phyloP scores from a whole-genome alignment of 2,113 vertebrate genomes.

The Chlamydotis undulata region DNA sequence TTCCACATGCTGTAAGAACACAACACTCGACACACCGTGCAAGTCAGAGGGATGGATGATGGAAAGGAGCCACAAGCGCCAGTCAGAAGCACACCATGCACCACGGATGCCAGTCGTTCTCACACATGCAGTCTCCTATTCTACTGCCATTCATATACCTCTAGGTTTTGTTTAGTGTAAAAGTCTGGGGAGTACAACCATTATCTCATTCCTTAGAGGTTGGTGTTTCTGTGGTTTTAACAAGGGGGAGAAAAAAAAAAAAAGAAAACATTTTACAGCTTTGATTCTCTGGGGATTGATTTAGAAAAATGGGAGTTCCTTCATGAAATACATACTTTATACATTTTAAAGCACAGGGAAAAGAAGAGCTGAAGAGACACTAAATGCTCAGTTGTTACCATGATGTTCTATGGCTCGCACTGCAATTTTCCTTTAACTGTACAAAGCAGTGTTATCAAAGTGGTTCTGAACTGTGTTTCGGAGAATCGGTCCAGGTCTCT shows the following conservation, averaged over 20 bases:
- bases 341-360: slow-evolving; percentile 5
- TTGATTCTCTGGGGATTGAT: not conserved
- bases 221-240: slow-evolving; percentile 60
- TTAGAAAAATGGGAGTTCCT: slow-evolving; percentile 25
- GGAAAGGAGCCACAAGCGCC: slow-evolving; percentile 40
- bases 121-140: slow-evolving; percentile 68
- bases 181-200: slow-evolving; percentile 45
- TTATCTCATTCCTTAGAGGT: slow-evolving; percentile 39
- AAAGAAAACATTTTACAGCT: slow-evolving; percentile 45
- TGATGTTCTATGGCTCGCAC: not conserved
- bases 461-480: not conserved
- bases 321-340: slow-evolving; percentile 16
- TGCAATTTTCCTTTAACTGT: not conserved
- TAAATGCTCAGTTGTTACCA: not conserved
- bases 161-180: slow-evolving; percentile 47
- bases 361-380: not conserved
- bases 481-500: not conserved
- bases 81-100: slow-evolving; percentile 70
- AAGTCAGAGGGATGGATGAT: slow-evolving; percentile 26
- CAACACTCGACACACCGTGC: slow-evolving; percentile 64
- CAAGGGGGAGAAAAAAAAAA: slow-evolving; percentile 52
- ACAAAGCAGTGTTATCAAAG: not conserved
- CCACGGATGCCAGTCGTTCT: slow-evolving; percentile 39
- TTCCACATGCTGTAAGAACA: slow-evolving; percentile 70
- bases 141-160: slow-evolving; percentile 48